Evolutionary conservation across 2,888 invertebrate genomes (phyloP).

Genomic region (Mythimna vitellina): DNA sequence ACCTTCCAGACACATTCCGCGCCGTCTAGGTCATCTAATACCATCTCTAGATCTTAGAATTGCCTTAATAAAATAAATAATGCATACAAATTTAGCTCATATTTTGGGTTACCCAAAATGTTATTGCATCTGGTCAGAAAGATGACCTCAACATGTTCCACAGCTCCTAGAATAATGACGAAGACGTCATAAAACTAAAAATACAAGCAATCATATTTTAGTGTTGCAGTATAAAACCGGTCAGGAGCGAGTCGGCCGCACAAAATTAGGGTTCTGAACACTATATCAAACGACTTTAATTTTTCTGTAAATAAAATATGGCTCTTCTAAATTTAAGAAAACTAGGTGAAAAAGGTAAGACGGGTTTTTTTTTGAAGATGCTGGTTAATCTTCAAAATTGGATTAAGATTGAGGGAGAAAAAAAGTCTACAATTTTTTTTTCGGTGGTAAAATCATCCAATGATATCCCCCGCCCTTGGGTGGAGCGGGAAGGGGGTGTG

Average conservation of each 20-base stretch:
- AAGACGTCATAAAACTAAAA: slow-evolving; percentile 22
- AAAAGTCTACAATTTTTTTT: too few relatives aligned
- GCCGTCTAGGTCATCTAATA: too few relatives aligned
- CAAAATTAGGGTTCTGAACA: background rate
- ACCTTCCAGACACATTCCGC: too few relatives aligned
- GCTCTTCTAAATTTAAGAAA: background rate
- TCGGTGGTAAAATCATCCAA: too few relatives aligned
- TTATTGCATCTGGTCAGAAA: background rate
- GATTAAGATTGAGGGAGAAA: too few relatives aligned
- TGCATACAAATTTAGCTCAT: background rate
- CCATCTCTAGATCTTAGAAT: too few relatives aligned
- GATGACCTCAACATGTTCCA: slow-evolving; percentile 20
- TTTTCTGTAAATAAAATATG: background rate
- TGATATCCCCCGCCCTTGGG: too few relatives aligned
- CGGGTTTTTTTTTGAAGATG: too few relatives aligned
- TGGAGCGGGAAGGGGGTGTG: too few relatives aligned
- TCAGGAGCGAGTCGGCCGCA: background rate
- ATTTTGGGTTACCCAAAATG: background rate
- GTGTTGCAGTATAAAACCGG: slow-evolving; percentile 7
- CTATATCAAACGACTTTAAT: background rate
- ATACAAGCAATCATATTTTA: slow-evolving; percentile 20
- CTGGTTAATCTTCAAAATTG: too few relatives aligned
- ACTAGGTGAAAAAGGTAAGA: too few relatives aligned
- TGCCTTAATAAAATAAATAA: background rate
- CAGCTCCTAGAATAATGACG: slow-evolving; percentile 8